phyloP scores from a whole-genome alignment of 2,888 invertebrate species.

The Campoplex nolae region DNA sequence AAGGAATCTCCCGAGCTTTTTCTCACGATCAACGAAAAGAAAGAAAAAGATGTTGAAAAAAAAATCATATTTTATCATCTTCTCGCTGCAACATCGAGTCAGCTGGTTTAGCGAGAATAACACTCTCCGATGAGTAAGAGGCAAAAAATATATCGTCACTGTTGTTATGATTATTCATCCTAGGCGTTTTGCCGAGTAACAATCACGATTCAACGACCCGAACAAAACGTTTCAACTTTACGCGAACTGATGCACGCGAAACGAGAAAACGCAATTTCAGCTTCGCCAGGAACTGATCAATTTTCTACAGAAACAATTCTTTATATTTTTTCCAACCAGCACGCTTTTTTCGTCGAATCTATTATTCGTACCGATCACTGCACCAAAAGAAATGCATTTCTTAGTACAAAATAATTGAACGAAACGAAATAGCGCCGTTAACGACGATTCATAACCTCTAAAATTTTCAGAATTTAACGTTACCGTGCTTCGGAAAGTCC shows the following conservation, averaged over 20 bases:
- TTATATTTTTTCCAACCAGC: conserved; percentile 21
- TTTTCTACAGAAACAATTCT: conserved; percentile 56
- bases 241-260: conserved; percentile 2
- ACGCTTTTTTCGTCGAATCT: neutral
- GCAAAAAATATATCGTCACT: neutral
- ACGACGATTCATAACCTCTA: no score
- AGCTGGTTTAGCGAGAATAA: conserved; percentile 32
- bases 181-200: conserved; percentile 2
- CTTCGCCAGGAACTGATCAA: conserved; percentile 61
- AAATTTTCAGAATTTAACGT: no score
- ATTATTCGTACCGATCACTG: neutral
- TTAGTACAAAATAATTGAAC: neutral
- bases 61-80: conserved; percentile 31
- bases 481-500: no score
- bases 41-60: neutral
- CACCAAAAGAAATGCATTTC: neutral
- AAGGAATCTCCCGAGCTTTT: neutral
- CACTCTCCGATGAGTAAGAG: neutral
- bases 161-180: conserved; percentile 28
- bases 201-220: conserved; percentile 19
- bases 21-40: conserved; percentile 14
- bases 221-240: conserved; percentile 47
- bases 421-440: no score
- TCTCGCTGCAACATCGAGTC: neutral
- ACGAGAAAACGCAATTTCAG: conserved; percentile 55